These are phyloP conservation scores for Gymnopithys bicolor DNA, from an alignment of 2,797 vertebrate genomes.

Conservation along the genomic window DNA sequence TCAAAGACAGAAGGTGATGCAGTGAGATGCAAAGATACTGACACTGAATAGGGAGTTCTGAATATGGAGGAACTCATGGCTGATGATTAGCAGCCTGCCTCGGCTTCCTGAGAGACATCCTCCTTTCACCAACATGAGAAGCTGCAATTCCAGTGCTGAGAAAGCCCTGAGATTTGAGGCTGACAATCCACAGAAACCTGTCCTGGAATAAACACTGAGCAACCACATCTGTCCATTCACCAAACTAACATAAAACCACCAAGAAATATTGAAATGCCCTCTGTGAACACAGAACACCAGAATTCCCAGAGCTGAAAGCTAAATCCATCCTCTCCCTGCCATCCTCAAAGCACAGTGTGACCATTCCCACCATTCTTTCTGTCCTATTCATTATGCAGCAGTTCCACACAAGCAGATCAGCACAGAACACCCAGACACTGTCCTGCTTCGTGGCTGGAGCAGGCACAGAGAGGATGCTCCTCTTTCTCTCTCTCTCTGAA, in stretches of 20 bases:
- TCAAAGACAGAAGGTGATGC: not conserved
- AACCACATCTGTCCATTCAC: not conserved
- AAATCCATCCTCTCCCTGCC: not conserved
- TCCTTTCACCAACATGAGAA: not conserved
- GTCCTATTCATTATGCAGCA: not conserved
- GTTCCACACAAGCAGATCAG: not conserved
- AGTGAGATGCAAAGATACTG: not conserved
- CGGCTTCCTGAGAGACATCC: not conserved
- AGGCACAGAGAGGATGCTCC: not conserved
- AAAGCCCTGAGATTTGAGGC: not conserved
- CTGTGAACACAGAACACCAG: not conserved
- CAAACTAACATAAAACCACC: not conserved
- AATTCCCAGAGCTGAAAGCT: not conserved
- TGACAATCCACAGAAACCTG: not conserved
- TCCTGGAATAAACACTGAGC: not conserved
- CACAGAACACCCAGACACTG: not conserved
- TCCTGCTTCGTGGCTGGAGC: not conserved
- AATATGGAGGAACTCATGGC: not conserved
- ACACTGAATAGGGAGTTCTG: not conserved
- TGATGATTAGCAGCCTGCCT: not conserved
- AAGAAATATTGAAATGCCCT: not conserved
- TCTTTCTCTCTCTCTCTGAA: not conserved
- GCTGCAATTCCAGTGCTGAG: not conserved
- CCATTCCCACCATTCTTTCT: rapidly evolving
- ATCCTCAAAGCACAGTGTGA: not conserved